Evolutionary conservation across 2,888 invertebrate species (phyloP).

Genomic region (Stomorhina lunata): DNA sequence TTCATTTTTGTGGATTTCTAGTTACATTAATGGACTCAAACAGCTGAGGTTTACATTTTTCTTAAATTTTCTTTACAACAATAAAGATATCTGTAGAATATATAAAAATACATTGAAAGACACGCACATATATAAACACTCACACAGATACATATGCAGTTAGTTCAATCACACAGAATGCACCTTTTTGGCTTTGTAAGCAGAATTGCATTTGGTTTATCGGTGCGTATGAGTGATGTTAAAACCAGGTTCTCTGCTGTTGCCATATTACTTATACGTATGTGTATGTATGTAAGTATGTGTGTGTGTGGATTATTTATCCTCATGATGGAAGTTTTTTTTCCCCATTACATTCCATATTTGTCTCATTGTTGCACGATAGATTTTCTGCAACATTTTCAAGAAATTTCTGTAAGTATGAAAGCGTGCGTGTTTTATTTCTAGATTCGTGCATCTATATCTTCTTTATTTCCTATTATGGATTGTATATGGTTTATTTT

Average conservation of each 20-base stretch:
- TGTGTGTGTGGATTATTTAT: neutral
- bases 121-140: neutral
- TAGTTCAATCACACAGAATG: neutral
- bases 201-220: conserved; percentile 40
- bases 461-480: conserved; percentile 56
- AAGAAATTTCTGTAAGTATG: neutral
- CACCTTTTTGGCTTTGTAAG: conserved; percentile 52
- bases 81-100: conserved; percentile 18
- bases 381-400: conserved; percentile 53
- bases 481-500: conserved; percentile 33
- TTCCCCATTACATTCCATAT: conserved; percentile 23
- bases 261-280: conserved; percentile 41
- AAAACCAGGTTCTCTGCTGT: conserved; percentile 33
- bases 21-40: conserved; percentile 60
- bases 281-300: neutral
- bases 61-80: conserved; percentile 16
- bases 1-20: conserved; percentile 3
- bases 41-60: conserved; percentile 64
- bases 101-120: neutral
- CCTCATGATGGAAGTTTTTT: conserved; percentile 19
- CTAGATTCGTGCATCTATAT: neutral
- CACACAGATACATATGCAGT: neutral
- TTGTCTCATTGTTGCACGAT: conserved; percentile 61
- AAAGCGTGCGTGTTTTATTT: conserved; percentile 14
- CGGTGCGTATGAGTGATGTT: conserved; percentile 56